Percentiles rank a stretch among this genome's conserved stretches.
Conservation (phyloP, 2,888 invertebrate species). For the Agrochola litura region DNA sequence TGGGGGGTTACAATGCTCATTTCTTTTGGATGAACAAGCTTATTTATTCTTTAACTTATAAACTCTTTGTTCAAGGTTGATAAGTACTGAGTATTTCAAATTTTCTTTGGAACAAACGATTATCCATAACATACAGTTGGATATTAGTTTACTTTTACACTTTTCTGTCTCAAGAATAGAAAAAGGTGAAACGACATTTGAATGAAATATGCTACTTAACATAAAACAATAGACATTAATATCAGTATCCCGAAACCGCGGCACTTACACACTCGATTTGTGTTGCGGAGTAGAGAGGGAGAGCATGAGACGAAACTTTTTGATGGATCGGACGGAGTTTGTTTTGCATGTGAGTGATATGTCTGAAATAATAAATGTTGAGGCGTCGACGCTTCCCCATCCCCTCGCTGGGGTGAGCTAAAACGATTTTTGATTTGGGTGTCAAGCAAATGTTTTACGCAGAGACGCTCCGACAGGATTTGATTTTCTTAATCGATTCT, state of each 20-base stretch:
- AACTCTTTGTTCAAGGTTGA: constrained; percentile 51
- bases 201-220: constrained; percentile 32
- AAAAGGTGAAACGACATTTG: not conserved
- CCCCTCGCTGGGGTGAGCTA: constrained; percentile 86
- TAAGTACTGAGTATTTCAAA: constrained; percentile 2
- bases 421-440: constrained; percentile 91
- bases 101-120: constrained; percentile 5
- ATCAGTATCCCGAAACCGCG: constrained; percentile 80
- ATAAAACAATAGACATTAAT: constrained; percentile 67
- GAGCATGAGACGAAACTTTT: constrained; percentile 85
- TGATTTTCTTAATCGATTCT: constrained; percentile 90
- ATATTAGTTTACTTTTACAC: constrained; percentile 11
- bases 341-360: constrained; percentile 91
- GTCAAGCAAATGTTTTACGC: constrained; percentile 91
- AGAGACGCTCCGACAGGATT: constrained; percentile 87
- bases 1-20: constrained; percentile 88
- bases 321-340: constrained; percentile 91
- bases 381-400: constrained; percentile 89
- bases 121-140: not conserved
- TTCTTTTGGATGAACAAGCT: constrained; percentile 89
- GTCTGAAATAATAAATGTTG: constrained; percentile 91
- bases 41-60: constrained; percentile 81
- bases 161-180: not conserved
- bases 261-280: constrained; percentile 90
- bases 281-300: constrained; percentile 76